Evolutionary conservation across 64 coral and sea anemone species (phyloP), one percentile per base, ranked within the genome.

Genomic region (Montipora foliosa): DNA sequence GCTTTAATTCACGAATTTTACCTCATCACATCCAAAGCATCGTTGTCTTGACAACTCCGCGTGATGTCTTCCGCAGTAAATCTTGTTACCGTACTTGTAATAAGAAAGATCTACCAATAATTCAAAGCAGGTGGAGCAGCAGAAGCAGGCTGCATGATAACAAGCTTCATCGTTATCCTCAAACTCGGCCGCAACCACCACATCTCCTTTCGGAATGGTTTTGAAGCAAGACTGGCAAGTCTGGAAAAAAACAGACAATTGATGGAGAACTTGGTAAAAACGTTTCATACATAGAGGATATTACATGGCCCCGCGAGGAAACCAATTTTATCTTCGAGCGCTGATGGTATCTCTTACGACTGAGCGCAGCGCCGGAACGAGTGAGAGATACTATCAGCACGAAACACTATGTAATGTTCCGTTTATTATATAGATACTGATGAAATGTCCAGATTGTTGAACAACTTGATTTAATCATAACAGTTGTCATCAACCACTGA

Each of bases 11-110:
- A 37, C 6, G 11, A 57, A 57, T 6, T 49, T 94, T 66, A 97
- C 96, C 93, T 97, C 96, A 17, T 97, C 96, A 69, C 96, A 97
- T 44, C 96, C 96, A 64, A 84, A 93, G 11, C 96, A 97, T 4
- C 96, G 92, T 47, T 94, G 84, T n/a, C 88, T 97, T 51, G 88
- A 83, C 16, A 97, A 79, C 57, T 97, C 96, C 47, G 96, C 96
- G 45, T 94, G 93, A 75, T 97, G 96, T 53, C 96, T 59, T 20
- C 87, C 96, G 9, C 96, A 97, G 83, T 97, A 97, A 6, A 97
- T 79, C 72, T 97, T 93, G 82, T 95, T 92, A 5, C 90, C 96
- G 44, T 90, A 91, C 24, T 52, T 89, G 68, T 76, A 95, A 21
- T 97, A 97, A 6, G 82, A 89, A 48, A 97, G 89, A 62, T 97